These are phyloP conservation scores for Leptinotarsa undecemlineata DNA, from an alignment of 1,140 invertebrate species.

Conservation along the genomic window DNA sequence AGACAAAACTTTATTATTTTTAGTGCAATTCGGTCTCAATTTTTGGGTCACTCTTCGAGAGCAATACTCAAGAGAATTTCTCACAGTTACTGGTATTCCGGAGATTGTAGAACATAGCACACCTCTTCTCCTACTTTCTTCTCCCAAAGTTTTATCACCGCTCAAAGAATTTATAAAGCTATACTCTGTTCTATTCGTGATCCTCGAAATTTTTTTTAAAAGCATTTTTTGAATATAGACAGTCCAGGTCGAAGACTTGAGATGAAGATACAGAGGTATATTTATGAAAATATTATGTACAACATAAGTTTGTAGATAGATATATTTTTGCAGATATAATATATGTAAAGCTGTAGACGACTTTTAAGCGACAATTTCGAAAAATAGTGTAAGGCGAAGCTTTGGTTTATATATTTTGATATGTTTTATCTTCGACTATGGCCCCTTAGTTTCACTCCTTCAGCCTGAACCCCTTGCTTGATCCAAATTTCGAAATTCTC, in stretches of 20 bases:
- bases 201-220: neutral
- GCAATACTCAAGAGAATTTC: no score
- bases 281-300: constrained; percentile 8
- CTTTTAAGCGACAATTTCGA: constrained; percentile 8
- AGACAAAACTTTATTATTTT: neutral
- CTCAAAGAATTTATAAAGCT: no score
- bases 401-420: constrained; percentile 23
- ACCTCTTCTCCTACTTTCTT: no score
- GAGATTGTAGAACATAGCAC: no score
- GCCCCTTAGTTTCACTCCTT: constrained; percentile 12
- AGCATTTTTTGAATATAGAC: neutral
- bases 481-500: neutral
- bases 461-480: constrained; percentile 4
- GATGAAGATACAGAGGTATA: neutral
- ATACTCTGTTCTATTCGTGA: neutral
- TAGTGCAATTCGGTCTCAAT: no score
- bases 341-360: constrained; percentile 9
- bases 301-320: constrained; percentile 14
- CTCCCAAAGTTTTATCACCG: no score
- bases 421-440: constrained; percentile 18
- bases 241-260: neutral
- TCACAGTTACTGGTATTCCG: no score
- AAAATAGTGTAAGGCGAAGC: constrained; percentile 19
- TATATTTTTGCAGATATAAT: constrained; percentile 20
- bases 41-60: no score